phyloP scores from a whole-genome alignment of 2,113 vertebrate species.

The Rallus limicola region DNA sequence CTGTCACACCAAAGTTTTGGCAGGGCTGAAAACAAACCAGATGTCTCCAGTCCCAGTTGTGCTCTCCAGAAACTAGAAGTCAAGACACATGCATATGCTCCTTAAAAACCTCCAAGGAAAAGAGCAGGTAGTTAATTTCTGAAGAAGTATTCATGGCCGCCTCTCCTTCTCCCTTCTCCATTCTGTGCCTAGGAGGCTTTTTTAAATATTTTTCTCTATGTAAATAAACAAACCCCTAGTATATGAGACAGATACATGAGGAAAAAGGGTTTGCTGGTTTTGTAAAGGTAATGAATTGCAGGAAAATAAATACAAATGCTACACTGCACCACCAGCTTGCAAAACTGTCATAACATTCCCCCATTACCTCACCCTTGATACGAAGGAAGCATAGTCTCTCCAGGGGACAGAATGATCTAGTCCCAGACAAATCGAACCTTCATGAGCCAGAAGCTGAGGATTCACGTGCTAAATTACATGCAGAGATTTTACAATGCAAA shows the following conservation, averaged over 20 bases:
- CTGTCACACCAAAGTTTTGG: background rate
- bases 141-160: background rate
- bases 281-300: background rate
- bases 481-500: background rate
- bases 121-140: rapidly evolving
- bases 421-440: background rate
- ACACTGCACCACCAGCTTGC: background rate
- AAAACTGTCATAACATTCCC: background rate
- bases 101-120: background rate
- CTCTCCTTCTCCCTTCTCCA: background rate
- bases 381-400: background rate
- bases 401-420: background rate
- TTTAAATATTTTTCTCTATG: background rate
- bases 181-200: background rate
- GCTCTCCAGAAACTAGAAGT: background rate
- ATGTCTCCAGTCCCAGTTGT: background rate
- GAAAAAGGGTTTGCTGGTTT: background rate
- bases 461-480: background rate
- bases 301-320: background rate
- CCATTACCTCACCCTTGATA: background rate
- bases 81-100: background rate
- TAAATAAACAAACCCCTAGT: background rate
- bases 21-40: background rate
- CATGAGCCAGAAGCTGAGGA: background rate
- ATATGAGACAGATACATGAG: background rate